These are phyloP conservation scores for Drosophila macrospina DNA, from an alignment of 2,888 invertebrate species.

Conservation along the genomic window DNA sequence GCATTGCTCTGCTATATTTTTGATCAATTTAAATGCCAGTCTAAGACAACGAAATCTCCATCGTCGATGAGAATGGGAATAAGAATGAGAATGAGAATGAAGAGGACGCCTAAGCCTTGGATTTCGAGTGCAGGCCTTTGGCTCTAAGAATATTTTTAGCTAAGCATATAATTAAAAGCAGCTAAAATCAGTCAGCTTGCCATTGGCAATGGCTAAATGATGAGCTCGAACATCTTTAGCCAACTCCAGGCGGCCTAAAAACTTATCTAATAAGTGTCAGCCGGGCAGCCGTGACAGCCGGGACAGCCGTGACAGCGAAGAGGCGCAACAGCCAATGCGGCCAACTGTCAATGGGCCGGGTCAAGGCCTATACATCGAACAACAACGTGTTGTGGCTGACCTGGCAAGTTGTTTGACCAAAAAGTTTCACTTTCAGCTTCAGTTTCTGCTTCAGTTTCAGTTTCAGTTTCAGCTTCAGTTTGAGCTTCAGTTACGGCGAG, in stretches of 20 bases:
- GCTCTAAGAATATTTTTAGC: conserved; percentile 46
- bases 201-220: conserved; percentile 64
- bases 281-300: no score
- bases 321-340: conserved; percentile 24
- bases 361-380: conserved; percentile 26
- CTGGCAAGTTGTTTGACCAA: conserved; percentile 47
- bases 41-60: conserved; percentile 75
- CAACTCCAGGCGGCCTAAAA: conserved; percentile 39
- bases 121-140: conserved; percentile 48
- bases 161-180: conserved; percentile 73
- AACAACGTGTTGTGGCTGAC: conserved; percentile 49
- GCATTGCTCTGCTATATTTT: conserved; percentile 57
- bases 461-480: conserved; percentile 50
- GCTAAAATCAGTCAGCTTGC: conserved; percentile 20
- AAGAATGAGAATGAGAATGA: conserved; percentile 61
- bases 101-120: conserved; percentile 56
- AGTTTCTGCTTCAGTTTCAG: conserved; percentile 3
- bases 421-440: conserved; percentile 59
- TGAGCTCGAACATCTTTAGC: conserved; percentile 42
- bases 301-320: conserved; percentile 34
- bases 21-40: conserved; percentile 77
- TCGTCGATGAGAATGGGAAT: conserved; percentile 57
- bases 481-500: conserved; percentile 6
- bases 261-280: conserved; percentile 83
- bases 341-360: conserved; percentile 12